These are phyloP conservation scores for Agraylea sexmaculata DNA, from an alignment of 1,140 invertebrate species.

Conservation along the genomic window DNA sequence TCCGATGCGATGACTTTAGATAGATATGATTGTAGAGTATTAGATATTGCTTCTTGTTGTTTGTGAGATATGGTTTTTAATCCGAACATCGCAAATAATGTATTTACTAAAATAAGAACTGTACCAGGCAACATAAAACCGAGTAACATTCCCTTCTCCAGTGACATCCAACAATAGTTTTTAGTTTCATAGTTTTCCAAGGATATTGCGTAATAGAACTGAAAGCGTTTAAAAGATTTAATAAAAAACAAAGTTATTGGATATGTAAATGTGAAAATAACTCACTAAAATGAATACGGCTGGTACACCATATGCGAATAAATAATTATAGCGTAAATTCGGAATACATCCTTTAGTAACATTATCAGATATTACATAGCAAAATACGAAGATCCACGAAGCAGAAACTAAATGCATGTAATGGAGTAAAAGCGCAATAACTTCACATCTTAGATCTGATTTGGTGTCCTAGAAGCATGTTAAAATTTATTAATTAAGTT, in stretches of 20 bases:
- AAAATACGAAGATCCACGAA: conserved; percentile 50
- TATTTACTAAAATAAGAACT: conserved; percentile 49
- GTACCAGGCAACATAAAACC: conserved; percentile 59
- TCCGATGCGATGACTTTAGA: conserved; percentile 4
- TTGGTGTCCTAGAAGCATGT: conserved; percentile 41
- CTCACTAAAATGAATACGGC: conserved; percentile 44
- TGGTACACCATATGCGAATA: conserved; percentile 42
- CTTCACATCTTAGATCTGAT: conserved; percentile 45
- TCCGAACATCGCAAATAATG: conserved; percentile 35
- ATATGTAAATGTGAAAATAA: conserved; percentile 1
- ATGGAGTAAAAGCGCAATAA: conserved; percentile 51
- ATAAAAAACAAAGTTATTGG: background rate
- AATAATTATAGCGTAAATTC: conserved; percentile 36
- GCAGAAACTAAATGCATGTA: conserved; percentile 54
- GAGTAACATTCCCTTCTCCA: conserved; percentile 57
- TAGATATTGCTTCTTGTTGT: conserved; percentile 15
- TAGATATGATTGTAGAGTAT: conserved; percentile 13
- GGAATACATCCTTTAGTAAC: conserved; percentile 23
- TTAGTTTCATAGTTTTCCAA: conserved; percentile 55
- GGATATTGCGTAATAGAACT: conserved; percentile 49
- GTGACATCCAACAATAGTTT: conserved; percentile 60
- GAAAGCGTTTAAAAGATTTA: conserved; percentile 27
- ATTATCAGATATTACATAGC: conserved; percentile 27
- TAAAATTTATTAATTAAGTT: background rate
- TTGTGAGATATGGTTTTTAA: conserved; percentile 16